A percentile compares a stretch with the other conserved stretches of the same genome.
Evolutionary conservation across 2,797 vertebrate species (phyloP).

Genomic region (Schizothorax lantsangensis): DNA sequence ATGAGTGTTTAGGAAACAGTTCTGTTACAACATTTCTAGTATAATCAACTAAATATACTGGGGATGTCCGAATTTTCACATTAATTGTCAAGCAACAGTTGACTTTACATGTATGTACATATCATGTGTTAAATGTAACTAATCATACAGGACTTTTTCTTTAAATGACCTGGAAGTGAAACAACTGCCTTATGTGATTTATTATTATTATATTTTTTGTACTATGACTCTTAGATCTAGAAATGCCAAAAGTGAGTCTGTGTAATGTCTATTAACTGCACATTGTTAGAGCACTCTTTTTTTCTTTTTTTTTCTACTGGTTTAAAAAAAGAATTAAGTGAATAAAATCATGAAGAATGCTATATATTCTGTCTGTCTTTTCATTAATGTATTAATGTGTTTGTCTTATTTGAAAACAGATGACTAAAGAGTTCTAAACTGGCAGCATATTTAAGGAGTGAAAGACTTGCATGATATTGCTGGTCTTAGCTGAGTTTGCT

Average conservation of each 20-base stretch:
- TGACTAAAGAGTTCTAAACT: background rate
- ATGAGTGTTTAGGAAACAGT: background rate
- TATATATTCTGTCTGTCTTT: background rate
- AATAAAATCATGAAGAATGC: conserved; percentile 28
- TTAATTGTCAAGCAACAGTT: background rate
- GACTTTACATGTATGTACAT: conserved; percentile 15
- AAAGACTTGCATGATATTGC: conserved; percentile 31
- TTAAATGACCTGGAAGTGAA: conserved; percentile 23
- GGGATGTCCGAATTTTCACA: background rate
- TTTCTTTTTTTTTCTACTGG: conserved; percentile 30
- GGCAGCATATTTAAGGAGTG: background rate
- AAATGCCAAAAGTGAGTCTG: conserved; percentile 66
- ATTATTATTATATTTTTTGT: background rate
- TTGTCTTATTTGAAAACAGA: background rate
- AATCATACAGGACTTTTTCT: background rate
- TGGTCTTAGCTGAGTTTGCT: conserved; percentile 46
- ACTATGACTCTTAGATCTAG: conserved; percentile 64
- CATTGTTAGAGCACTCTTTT: conserved; percentile 20
- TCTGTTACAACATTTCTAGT: background rate
- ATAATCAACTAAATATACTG: background rate
- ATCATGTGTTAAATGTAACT: conserved; percentile 15
- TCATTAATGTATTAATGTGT: background rate
- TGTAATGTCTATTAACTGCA: conserved; percentile 57
- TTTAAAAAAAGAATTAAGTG: conserved; percentile 64
- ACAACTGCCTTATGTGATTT: conserved; percentile 69